phyloP scores from a whole-genome alignment of 2,797 vertebrate species.

The Petrocephalus sullivani region DNA sequence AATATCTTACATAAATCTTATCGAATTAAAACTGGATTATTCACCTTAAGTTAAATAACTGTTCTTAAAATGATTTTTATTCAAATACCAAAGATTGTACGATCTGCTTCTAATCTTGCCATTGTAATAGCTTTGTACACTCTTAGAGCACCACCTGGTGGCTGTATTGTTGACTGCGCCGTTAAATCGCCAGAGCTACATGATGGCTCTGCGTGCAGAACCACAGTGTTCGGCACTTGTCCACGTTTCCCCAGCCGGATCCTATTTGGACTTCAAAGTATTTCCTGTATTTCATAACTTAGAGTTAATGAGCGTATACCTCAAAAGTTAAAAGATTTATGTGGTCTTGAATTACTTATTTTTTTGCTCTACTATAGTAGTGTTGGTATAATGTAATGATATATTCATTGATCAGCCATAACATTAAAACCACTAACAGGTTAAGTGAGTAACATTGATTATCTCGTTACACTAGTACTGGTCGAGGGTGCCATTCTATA shows the following conservation, averaged over 20 bases:
- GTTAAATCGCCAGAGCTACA: neutral
- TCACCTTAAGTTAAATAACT: neutral
- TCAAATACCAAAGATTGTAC: neutral
- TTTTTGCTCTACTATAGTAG: neutral
- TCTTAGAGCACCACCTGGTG: neutral
- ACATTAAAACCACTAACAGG: neutral
- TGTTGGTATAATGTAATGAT: neutral
- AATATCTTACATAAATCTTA: neutral
- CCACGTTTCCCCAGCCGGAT: neutral
- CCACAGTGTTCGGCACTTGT: neutral
- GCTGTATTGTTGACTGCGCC: neutral
- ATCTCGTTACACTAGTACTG: neutral
- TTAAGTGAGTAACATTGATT: neutral
- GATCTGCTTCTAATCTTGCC: neutral
- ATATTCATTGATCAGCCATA: neutral
- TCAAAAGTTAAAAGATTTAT: neutral
- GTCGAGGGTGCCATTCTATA: neutral
- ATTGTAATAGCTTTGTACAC: neutral
- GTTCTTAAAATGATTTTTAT: neutral
- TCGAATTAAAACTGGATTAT: neutral
- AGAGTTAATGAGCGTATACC: neutral
- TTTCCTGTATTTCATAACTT: neutral
- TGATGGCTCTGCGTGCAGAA: neutral
- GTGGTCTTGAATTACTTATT: neutral
- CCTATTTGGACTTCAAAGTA: neutral